phyloP scores from a whole-genome alignment of 2,797 vertebrate species.

The Champsocephalus gunnari region DNA sequence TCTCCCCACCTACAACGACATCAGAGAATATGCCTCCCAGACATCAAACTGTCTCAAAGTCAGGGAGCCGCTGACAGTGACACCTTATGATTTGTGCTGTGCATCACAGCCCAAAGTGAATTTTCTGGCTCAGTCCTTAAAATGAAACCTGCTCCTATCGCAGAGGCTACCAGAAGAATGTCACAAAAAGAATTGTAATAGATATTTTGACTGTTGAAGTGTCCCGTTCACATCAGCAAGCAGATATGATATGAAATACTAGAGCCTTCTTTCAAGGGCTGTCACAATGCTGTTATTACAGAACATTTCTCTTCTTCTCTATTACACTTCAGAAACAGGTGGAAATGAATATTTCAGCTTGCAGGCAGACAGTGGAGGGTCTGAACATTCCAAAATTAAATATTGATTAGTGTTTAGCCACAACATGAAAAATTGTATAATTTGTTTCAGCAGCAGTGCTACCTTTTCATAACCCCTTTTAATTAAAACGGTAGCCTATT shows the following conservation, averaged over 20 bases:
- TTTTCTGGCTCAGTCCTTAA: slow-evolving; percentile 45
- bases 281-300: background rate
- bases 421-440: slow-evolving; percentile 9
- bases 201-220: slow-evolving; percentile 16
- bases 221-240: slow-evolving; percentile 6
- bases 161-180: slow-evolving; percentile 31
- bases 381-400: slow-evolving; percentile 35
- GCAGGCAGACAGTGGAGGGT: background rate
- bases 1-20: slow-evolving; percentile 66
- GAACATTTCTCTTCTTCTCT: background rate
- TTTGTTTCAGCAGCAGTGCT: slow-evolving; percentile 16
- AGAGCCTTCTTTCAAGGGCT: slow-evolving; percentile 5
- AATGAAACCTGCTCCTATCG: slow-evolving; percentile 27
- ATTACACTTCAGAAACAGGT: slow-evolving; percentile 17
- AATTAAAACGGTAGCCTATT: slow-evolving; percentile 42
- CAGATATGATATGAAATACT: background rate
- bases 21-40: slow-evolving; percentile 73
- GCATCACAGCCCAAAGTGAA: slow-evolving; percentile 68
- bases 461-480: slow-evolving; percentile 16
- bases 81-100: slow-evolving; percentile 62
- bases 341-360: slow-evolving; percentile 25
- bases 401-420: slow-evolving; percentile 40
- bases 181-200: slow-evolving; percentile 43
- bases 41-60: slow-evolving; percentile 70
- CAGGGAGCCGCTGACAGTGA: slow-evolving; percentile 64